Conservation (phyloP, 2,797 vertebrate species). For the Anableps anableps region DNA sequence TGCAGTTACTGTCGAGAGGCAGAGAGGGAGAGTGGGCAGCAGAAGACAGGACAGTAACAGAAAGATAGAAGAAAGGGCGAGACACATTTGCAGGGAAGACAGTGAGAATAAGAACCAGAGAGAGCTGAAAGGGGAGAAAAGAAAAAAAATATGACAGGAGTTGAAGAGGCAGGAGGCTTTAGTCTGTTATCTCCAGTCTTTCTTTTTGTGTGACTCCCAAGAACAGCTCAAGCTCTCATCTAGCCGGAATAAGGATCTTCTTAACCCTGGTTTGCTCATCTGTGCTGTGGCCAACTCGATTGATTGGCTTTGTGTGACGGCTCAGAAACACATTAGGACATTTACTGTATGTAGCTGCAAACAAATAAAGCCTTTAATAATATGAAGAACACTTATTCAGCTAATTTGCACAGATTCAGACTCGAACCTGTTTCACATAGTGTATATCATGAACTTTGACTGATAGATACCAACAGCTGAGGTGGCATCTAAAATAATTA, state of each 20-base stretch:
- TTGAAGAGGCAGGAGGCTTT: conserved; percentile 42
- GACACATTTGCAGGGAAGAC: conserved; percentile 28
- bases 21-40: conserved; percentile 31
- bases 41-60: conserved; percentile 40
- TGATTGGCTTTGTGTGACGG: conserved; percentile 51
- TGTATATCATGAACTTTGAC: background rate
- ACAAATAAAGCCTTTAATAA: background rate
- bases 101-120: conserved; percentile 29
- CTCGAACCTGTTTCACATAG: background rate
- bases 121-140: conserved; percentile 49
- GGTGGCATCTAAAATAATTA: background rate
- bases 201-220: conserved; percentile 55
- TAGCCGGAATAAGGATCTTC: conserved; percentile 67
- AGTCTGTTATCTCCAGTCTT: conserved; percentile 52
- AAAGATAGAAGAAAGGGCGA: conserved; percentile 37
- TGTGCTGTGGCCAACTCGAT: conserved; percentile 57
- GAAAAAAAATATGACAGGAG: conserved; percentile 51
- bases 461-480: background rate
- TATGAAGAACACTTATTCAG: background rate
- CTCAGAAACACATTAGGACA: conserved; percentile 30
- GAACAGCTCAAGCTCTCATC: conserved; percentile 58
- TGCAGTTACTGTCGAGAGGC: conserved; percentile 37
- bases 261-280: conserved; percentile 69
- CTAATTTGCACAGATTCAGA: background rate
- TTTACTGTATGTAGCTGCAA: background rate